Conservation (phyloP, 2,113 vertebrate species). For the Lophura nycthemera region DNA sequence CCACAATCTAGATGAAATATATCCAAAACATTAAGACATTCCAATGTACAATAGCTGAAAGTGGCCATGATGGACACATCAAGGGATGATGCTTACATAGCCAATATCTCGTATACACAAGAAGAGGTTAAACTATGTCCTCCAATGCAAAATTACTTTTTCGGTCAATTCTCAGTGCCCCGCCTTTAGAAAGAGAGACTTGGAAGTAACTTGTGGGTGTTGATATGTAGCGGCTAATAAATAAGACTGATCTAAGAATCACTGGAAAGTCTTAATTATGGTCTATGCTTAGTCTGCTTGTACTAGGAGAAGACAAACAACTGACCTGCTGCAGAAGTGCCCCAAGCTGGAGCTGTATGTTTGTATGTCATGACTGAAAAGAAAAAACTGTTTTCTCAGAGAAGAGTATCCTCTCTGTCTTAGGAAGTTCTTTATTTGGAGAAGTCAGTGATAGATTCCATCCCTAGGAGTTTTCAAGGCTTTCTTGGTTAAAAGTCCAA, state of each 20-base stretch:
- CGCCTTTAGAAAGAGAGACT: background rate
- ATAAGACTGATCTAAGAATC: background rate
- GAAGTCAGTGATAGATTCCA: background rate
- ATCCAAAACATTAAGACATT: background rate
- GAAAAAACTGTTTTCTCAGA: background rate
- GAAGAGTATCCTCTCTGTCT: background rate
- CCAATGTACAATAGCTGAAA: background rate
- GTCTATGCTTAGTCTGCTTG: background rate
- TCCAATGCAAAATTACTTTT: background rate
- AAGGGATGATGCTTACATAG: background rate
- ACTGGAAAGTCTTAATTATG: background rate
- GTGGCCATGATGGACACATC: background rate
- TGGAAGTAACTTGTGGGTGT: background rate
- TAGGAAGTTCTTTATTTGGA: background rate
- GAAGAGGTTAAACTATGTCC: background rate
- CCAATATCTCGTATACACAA: background rate
- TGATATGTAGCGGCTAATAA: background rate
- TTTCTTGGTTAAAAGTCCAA: background rate
- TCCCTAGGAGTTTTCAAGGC: background rate
- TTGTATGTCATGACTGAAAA: background rate
- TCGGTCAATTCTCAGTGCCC: background rate
- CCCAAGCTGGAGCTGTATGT: background rate
- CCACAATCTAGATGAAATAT: background rate
- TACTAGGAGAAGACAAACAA: background rate
- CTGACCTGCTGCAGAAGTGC: background rate